phyloP scores from a whole-genome alignment of 2,797 vertebrate genomes.

The Myiotriccus ornatus region DNA sequence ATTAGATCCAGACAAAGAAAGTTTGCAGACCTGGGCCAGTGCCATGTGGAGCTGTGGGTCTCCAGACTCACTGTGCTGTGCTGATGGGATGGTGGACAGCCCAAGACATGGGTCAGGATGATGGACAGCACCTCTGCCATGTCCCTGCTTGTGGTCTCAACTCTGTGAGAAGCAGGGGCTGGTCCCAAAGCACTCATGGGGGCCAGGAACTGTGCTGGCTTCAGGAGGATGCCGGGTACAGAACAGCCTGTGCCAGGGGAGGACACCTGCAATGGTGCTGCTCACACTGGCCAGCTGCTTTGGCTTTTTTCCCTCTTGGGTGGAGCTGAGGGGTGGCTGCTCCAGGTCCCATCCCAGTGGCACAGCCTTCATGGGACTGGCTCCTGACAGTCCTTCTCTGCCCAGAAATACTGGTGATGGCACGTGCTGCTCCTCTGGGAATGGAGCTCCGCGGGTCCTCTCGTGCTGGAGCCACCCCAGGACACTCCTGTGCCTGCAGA shows the following conservation, averaged over 20 bases:
- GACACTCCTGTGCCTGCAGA: not conserved
- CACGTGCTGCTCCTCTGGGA: not conserved
- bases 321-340: not conserved
- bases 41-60: fast-evolving
- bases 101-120: not conserved
- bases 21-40: not conserved
- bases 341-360: not conserved
- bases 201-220: not conserved
- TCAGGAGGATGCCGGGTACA: not conserved
- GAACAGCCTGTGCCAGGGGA: not conserved
- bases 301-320: not conserved
- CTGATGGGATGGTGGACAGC: not conserved
- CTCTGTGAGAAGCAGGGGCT: not conserved
- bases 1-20: not conserved
- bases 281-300: not conserved
- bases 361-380: not conserved
- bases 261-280: not conserved
- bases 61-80: not conserved
- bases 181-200: not conserved
- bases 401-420: not conserved
- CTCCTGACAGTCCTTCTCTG: not conserved
- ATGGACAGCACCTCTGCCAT: not conserved
- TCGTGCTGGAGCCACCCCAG: not conserved
- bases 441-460: not conserved
- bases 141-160: not conserved